phyloP scores from a whole-genome alignment of 2,888 invertebrate species.

The Ecdyonurus torrentis region DNA sequence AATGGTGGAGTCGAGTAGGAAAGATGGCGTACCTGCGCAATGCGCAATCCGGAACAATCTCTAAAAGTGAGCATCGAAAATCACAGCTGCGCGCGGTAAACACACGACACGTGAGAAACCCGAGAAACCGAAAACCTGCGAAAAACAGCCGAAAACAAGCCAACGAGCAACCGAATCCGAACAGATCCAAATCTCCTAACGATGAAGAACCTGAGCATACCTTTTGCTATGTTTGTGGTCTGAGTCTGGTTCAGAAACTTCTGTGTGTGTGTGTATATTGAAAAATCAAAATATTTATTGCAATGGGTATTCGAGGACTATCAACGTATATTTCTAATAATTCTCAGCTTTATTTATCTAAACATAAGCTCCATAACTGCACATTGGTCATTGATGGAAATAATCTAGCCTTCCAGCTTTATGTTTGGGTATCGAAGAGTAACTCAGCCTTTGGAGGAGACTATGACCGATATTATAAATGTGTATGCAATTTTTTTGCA shows the following conservation, averaged over 20 bases:
- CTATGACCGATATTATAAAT: slow-evolving; percentile 56
- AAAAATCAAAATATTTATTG: too few species aligned
- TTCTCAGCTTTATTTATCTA: slow-evolving; percentile 43
- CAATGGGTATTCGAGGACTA: slow-evolving; percentile 74
- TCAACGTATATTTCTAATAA: slow-evolving; percentile 58
- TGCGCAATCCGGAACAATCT: not conserved
- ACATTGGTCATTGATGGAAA: slow-evolving; percentile 66
- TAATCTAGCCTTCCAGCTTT: slow-evolving; percentile 53
- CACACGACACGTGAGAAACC: too few species aligned
- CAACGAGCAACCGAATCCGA: too few species aligned
- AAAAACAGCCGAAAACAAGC: too few species aligned
- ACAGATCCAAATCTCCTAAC: too few species aligned
- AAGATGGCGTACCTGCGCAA: not conserved
- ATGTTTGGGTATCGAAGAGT: slow-evolving; percentile 38
- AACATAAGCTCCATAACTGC: slow-evolving; percentile 45
- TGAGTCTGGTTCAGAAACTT: too few species aligned
- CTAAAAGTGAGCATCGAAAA: not conserved
- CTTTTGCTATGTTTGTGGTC: too few species aligned
- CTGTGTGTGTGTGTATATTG: too few species aligned
- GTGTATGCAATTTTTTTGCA: slow-evolving; percentile 48
- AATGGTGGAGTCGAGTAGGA: not conserved
- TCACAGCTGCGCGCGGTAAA: not conserved
- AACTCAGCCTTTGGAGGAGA: slow-evolving; percentile 71
- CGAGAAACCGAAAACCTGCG: too few species aligned
- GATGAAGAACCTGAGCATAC: too few species aligned